Base-by-base conservation (phyloP, 2,113 vertebrate genomes). In the Hyperopisus bebe region DNA sequence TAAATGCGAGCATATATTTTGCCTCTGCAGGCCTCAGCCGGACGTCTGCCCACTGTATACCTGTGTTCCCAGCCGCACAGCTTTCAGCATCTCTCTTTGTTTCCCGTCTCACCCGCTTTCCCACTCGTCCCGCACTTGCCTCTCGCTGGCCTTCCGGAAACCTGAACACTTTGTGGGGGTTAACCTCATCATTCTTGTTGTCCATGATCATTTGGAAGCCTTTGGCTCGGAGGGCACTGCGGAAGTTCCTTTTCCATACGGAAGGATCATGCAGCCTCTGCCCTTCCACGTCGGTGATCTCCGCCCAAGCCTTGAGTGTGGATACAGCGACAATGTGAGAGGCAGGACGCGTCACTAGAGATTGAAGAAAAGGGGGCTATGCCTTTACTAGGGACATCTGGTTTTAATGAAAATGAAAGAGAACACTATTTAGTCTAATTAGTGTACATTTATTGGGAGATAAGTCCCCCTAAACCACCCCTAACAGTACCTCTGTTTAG, bases 201-300 rank as follows among this genome's bases (percentile, higher is more conserved):
- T 98, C 97, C 0, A 48, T 19, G 0, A 95, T 35, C 91, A 95
- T 2, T 1, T 48, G 92, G 89, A 93, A 96, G 27, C 94, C 93
- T 91, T 97, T 97, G 24, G 95, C 95, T 91, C 97, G 95, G n/a
- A 98, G 94, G 62, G 97, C 97, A 0, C 96, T 95, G 27, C 97
- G 95, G 93, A 98, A 97, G 94, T 98, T 98, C 91, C 97, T 96
- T 92, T 98, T 98, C 97, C 97, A 98, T 24, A 97, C 94, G 0
- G 97, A 95, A 17, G 94, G 70, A 0, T 97, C 96, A 0, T 95
- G 95, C 0, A 55, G 62, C 46, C 94, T 94, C 2, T 35, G 92
- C 5, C 94, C 94, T 0, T 94, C 94, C 24, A 55, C 84, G n/a
- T 95, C 92, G 0, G 96, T 97, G 82, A 92, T 95, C 88, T 96